Evolutionary conservation across 2,113 vertebrate genomes (phyloP), one percentile per base, ranked within the genome.

Genomic region (Hippolais icterina): DNA sequence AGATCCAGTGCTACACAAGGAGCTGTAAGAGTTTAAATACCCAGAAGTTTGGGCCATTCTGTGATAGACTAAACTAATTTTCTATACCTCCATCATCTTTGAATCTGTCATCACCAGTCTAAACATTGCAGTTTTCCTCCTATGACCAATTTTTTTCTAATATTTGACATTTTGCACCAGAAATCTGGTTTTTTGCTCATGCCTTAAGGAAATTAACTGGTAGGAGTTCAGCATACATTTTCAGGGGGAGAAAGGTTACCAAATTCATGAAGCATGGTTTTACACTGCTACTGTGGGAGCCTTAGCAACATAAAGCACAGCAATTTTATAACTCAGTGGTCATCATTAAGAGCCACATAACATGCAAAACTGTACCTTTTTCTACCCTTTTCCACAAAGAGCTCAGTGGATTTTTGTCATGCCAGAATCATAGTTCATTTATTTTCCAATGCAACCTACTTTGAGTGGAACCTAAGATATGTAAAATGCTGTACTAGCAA

Each of bases 401-500:
- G 8, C 35, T 83, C 31, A 2, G 44, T 53, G n/a, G 25, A 78
- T 78, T 92, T 54, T 69, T 4, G 0, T n/a, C 65, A 52, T 52
- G 52, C 47, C 68, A 59, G 64, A 56, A 60, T 68, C 47, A 66
- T 1, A 17, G 79, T 74, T 93, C 68, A 59, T 93, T 95, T 81
- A 27, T 83, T 94, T 90, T 89, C 56, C 79, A 75, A 11, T 49
- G 28, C 64, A 86, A 33, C 52, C 90, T 81, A 82, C 60, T 92
- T 90, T 93, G 15, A 21, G n/a, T 68, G 37, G 50, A 90, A 90
- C 60, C 71, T 80, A 75, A 95, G 90, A 49, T 83, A 86, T 17
- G 54, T 83, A 92, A 92, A 94, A 86, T 46, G 56, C 85, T 75
- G 37, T 82, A 81, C 83, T 75, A 84, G 85, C 68, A 81, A 89